Evolutionary conservation across 2,888 invertebrate genomes (phyloP), one percentile per base, ranked within the genome.

Genomic region (Agrochola circellaris): DNA sequence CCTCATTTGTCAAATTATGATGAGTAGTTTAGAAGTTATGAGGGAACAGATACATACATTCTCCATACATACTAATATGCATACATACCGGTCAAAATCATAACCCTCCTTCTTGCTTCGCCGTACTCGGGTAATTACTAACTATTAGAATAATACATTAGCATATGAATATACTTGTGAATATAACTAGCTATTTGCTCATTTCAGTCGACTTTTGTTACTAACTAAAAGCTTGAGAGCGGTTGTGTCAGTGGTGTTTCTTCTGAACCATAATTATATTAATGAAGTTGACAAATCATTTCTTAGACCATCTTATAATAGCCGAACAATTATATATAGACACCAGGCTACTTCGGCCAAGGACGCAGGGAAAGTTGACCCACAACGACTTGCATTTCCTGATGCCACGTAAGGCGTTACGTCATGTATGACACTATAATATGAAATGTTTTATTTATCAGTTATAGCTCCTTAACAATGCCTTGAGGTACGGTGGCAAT

Each of bases 371-470:
- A 87, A 86, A 86, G 86, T 87, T 85, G 85, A 83, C 77, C 87
- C 48, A 81, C 61, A 73, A 51, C 6, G 8, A 5, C 56, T 38
- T 83, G 66, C 73, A 75, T 54, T 79, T 85, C 86, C 88, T 79
- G 83, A 73, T 23, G 34, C 42, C 45, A 71, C 78, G 61, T 73
- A 78, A 84, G 4, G 6, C 0, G 4, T 86, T 81, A 72, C 69
- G 66, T 82, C 73, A 83, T 42, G 6, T 20, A 15, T 45, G 20
- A 34, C 42, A 65, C 26, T 61, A 56, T 64, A 69, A 64, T 75
- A 81, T 73, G 64, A 71, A 62, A 86, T 87, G 86, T 87, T 84
- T 86, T 86, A 86, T 87, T 87, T 84, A 87, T 82, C 38, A 87
- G 77, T 20, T 71, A 71, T 69, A 38, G n/a, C 42, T 61, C 62